phyloP scores from a whole-genome alignment of 2,888 invertebrate species.

The Hypomecis atomaria region DNA sequence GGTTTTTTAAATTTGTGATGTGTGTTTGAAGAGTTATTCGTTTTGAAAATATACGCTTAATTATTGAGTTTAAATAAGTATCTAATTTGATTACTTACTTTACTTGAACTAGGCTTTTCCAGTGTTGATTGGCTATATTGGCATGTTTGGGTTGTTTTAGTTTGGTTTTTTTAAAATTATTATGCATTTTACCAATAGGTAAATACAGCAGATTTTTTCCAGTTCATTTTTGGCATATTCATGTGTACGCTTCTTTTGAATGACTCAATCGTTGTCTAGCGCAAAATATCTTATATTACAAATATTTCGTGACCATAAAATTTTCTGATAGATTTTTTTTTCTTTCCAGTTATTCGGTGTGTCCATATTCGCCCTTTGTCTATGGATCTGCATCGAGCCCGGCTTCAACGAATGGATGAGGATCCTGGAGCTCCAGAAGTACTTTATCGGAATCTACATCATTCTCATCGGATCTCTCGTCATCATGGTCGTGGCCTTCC shows the following conservation, averaged over 20 bases:
- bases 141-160: too few species aligned
- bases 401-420: slow-evolving; percentile 93
- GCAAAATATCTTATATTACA: too few species aligned
- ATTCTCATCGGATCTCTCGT: slow-evolving; percentile 89
- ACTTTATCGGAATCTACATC: slow-evolving; percentile 94
- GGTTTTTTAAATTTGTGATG: not conserved
- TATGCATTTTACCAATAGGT: too few species aligned
- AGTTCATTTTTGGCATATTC: too few species aligned
- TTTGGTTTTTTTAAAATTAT: too few species aligned
- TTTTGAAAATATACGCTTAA: not conserved
- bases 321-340: slow-evolving; percentile 4
- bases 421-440: slow-evolving; percentile 89
- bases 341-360: slow-evolving; percentile 89
- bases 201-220: too few species aligned
- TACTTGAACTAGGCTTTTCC: too few species aligned
- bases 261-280: too few species aligned
- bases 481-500: slow-evolving; percentile 90
- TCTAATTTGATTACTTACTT: too few species aligned
- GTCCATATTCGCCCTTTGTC: slow-evolving; percentile 89
- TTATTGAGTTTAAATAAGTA: too few species aligned
- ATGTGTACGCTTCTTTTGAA: too few species aligned
- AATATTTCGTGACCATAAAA: not conserved
- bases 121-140: too few species aligned
- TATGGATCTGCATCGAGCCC: slow-evolving; percentile 93
- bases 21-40: not conserved